Evolutionary conservation across 2,797 vertebrate species (phyloP), one percentile per base, ranked within the genome.

Genomic region (Pseudochromis fuscus): DNA sequence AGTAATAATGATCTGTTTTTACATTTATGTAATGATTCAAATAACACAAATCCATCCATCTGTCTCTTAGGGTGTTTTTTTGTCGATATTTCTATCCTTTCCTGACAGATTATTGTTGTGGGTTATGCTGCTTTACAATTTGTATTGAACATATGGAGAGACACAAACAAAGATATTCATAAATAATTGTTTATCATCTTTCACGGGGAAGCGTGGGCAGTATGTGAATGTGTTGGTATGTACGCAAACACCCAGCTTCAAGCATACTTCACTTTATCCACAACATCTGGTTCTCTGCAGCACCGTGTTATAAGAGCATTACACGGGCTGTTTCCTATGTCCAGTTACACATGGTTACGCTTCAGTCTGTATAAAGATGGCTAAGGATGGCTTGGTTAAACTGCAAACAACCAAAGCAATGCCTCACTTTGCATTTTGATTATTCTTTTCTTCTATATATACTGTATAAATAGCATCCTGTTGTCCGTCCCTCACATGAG

Each of bases 401-500:
- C 15, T 23, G 35, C 45, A 73, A 55, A 55, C 10, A 30, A 11
- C 30, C 11, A 31, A 35, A 19, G 46, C 61, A 49, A 56, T 28
- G 24, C 19, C 24, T 19, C 46, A 33, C 38, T 61, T 49, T 4
- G 33, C 46, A 33, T 33, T 61, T 49, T 4, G 33, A 61, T 28
- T 9, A 28, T 52, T 73, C 1, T 65, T 63, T 77, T 66, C 25
- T 57, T 35, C 18, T 18, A 42, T 19, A 18, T 7, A 19, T 35
- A 19, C 11, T 53, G 48, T 50, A 37, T 66, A 55, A 42, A 35
- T 19, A 9, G 1, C 18, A 25, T n/a, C 50, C 40, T 56, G 27
- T 38, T 67, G 25, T 60, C 64, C 42, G 23, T 48, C 42, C 45
- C 33, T 42, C 23, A 55, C 42, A 71, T 38, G 44, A 76, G 46